A percentile compares a stretch with the other conserved stretches of the same genome.
Evolutionary conservation across 2,113 vertebrate genomes (phyloP).

Genomic region (Sphyrna mokarran): DNA sequence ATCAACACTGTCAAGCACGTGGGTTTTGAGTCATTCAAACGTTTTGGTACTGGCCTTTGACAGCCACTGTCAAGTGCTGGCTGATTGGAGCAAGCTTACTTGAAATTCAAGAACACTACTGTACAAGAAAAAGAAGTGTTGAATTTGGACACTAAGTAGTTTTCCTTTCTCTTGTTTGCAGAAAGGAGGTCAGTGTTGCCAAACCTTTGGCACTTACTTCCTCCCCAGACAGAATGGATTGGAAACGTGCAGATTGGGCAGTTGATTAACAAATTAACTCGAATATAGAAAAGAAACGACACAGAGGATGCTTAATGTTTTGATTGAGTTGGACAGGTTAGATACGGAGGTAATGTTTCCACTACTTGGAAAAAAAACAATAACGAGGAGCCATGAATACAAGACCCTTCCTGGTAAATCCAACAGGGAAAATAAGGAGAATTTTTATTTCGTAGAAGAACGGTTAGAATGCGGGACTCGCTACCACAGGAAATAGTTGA

Average conservation of each 20-base stretch:
- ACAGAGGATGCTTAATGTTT: background rate
- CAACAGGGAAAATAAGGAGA: background rate
- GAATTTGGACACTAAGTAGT: background rate
- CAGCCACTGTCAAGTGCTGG: background rate
- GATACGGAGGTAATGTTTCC: background rate
- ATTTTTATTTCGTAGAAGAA: background rate
- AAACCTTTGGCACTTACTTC: background rate
- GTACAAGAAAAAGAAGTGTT: background rate
- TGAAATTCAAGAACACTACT: background rate
- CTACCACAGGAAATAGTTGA: background rate
- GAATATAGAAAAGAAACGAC: background rate
- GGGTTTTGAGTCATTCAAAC: background rate
- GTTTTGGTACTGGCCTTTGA: background rate
- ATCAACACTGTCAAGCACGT: background rate
- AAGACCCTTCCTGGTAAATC: background rate
- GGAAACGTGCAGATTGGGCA: background rate
- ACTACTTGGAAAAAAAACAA: background rate
- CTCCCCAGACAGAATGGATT: background rate
- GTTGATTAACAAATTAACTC: background rate
- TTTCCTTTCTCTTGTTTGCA: background rate
- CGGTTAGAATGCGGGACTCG: background rate
- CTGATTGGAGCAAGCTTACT: background rate
- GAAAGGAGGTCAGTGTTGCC: background rate
- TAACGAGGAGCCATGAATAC: background rate
- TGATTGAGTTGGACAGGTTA: background rate